phyloP scores from a whole-genome alignment of 2,888 invertebrate genomes.

The Oscheius sp. region DNA sequence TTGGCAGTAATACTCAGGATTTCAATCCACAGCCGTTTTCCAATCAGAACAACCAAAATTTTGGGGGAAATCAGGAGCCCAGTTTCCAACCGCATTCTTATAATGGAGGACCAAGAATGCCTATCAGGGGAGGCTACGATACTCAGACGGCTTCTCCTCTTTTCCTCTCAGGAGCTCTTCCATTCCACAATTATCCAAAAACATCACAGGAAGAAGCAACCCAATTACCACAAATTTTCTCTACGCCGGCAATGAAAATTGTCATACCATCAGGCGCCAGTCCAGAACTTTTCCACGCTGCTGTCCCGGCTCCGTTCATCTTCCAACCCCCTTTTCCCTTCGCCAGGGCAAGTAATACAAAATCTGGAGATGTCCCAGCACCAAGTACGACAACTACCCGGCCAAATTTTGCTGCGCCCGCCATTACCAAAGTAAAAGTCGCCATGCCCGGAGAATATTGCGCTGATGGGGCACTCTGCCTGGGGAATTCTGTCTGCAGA shows the following conservation, averaged over 20 bases:
- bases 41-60: too few relatives aligned
- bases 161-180: neutral
- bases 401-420: too few relatives aligned
- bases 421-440: slow-evolving; percentile 41
- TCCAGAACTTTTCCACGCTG: slow-evolving; percentile 37
- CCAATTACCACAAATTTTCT: neutral
- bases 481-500: slow-evolving; percentile 65
- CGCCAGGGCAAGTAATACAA: slow-evolving; percentile 46
- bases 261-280: slow-evolving; percentile 3
- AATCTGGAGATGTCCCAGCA: slow-evolving; percentile 39
- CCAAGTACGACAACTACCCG: neutral
- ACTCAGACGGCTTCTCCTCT: neutral
- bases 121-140: neutral
- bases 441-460: slow-evolving; percentile 71
- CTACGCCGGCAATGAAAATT: neutral
- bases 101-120: neutral
- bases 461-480: slow-evolving; percentile 56
- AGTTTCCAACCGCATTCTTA: too few relatives aligned
- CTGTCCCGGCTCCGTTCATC: slow-evolving; percentile 31
- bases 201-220: neutral
- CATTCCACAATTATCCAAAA: neutral
- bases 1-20: neutral
- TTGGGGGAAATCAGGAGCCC: too few relatives aligned
- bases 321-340: slow-evolving; percentile 38
- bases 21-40: neutral